Evolutionary conservation across 2,113 vertebrate genomes (phyloP), one percentile per base, ranked within the genome.

Genomic region (Chloebia gouldiae): DNA sequence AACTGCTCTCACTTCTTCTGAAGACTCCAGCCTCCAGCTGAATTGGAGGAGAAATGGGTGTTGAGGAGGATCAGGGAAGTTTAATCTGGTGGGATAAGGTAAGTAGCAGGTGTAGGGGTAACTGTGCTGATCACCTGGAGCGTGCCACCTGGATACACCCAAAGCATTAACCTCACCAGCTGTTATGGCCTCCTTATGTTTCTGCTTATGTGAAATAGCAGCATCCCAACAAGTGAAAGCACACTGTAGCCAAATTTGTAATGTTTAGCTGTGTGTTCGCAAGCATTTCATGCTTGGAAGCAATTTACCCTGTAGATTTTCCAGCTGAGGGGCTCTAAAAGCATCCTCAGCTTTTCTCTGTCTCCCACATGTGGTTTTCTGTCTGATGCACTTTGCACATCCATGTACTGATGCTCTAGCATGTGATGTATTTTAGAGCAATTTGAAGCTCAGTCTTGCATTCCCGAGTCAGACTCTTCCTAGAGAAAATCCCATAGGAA

Each of bases 21-120:
- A 42, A 66, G 27, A 44, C 15, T 24, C 39, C 40, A 68, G 33
- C 19, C 31, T 91, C 16, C 42, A 45, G 33, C 18, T 61, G 51
- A 56, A 40, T 2, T 77, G 76, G 33, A 73, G 39, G 18, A 68
- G 57, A 82, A 82, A 40, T 0, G 49, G n/a, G 23, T 42, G 3
- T 24, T 82, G 78, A 76, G 44, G 51, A 69, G 49, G 31, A 18
- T 77, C 25, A 49, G 30, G 18, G 45, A 37, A 60, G 25, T 18
- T 56, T 19, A 60, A 39, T 19, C n/a, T 13, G 28, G 37, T 54
- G 50, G 54, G 81, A 90, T 0, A 1, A 66, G 42, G 54, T 0
- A 2, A 47, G 51, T 17, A 86, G 25, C 25, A 73, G 17, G 20
- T 3, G 0, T 24, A 4, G 0, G 37, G 49, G 8, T 40, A 65